Conservation (phyloP, 2,113 vertebrate genomes). For the Anthoscopus minutus region DNA sequence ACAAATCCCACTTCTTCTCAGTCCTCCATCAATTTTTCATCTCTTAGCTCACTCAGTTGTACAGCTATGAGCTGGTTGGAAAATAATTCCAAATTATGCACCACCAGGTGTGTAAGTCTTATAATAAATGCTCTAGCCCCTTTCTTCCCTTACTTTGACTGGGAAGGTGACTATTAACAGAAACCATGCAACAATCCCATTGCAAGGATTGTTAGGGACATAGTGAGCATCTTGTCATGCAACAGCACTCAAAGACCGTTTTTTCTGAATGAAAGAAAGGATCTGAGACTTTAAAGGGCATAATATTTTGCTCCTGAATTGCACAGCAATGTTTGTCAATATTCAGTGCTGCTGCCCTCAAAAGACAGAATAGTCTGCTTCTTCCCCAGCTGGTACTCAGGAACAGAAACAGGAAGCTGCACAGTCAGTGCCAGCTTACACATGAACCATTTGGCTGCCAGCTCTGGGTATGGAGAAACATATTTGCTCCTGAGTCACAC, state of each 20-base stretch:
- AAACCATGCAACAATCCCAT: background rate
- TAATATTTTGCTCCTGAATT: background rate
- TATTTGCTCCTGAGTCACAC: background rate
- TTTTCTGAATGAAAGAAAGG: background rate
- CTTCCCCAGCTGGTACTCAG: background rate
- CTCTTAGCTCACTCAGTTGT: background rate
- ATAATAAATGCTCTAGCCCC: background rate
- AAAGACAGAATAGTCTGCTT: background rate
- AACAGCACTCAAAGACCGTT: background rate
- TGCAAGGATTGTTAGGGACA: fast-evolving
- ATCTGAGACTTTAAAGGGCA: background rate
- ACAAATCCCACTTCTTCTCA: background rate
- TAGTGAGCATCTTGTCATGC: background rate
- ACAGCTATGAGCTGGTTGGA: background rate
- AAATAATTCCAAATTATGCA: background rate
- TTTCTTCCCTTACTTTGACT: background rate
- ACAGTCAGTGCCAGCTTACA: background rate
- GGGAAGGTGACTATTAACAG: background rate
- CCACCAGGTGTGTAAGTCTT: background rate
- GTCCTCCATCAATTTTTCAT: background rate
- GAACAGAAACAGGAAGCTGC: background rate
- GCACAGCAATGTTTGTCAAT: background rate
- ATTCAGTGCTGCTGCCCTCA: background rate
- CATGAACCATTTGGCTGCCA: background rate
- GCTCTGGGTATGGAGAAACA: background rate